Conservation (phyloP, 92 coral and sea anemone genomes). For the Zoanthus sansibaricus region DNA sequence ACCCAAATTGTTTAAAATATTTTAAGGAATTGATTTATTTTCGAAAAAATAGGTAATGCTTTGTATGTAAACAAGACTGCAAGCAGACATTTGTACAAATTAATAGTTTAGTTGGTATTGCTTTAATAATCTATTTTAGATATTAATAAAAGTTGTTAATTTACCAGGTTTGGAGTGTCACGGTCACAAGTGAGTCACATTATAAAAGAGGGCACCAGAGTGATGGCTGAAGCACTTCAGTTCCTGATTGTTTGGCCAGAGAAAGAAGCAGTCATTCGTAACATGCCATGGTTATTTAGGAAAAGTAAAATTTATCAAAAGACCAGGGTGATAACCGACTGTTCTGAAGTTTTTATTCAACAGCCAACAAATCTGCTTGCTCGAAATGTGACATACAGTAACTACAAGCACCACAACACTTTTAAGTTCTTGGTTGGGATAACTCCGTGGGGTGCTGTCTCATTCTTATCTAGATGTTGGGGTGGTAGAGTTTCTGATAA, state of each 20-base stretch:
- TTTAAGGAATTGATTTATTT: slow-evolving; percentile 6
- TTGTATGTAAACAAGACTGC: neutral
- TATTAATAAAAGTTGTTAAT: neutral
- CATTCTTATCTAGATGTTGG: slow-evolving; percentile 61
- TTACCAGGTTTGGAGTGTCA: slow-evolving; percentile 42
- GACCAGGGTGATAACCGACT: slow-evolving; percentile 14
- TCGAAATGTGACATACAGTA: slow-evolving; percentile 7
- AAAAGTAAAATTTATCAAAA: neutral
- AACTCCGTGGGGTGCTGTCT: slow-evolving; percentile 54
- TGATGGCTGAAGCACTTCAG: slow-evolving; percentile 37
- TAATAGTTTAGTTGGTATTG: neutral
- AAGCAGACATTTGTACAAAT: neutral
- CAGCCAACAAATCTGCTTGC: slow-evolving; percentile 16
- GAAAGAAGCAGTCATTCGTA: slow-evolving; percentile 7
- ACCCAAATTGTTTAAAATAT: slow-evolving; percentile 5
- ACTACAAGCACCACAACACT: slow-evolving; percentile 2
- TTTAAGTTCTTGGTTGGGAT: slow-evolving; percentile 20
- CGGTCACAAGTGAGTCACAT: slow-evolving; percentile 28
- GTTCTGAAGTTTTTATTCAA: slow-evolving; percentile 6
- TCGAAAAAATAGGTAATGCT: slow-evolving; percentile 12
- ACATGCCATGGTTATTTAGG: slow-evolving; percentile 8
- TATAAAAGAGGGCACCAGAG: slow-evolving; percentile 17
- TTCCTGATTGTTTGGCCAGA: slow-evolving; percentile 46
- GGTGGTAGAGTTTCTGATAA: slow-evolving; percentile 68
- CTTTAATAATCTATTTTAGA: neutral